A percentile compares a stretch with the other conserved stretches of the same genome.
Evolutionary conservation across 1,140 invertebrate genomes (phyloP).

Genomic region (Neocloeon triangulifer): DNA sequence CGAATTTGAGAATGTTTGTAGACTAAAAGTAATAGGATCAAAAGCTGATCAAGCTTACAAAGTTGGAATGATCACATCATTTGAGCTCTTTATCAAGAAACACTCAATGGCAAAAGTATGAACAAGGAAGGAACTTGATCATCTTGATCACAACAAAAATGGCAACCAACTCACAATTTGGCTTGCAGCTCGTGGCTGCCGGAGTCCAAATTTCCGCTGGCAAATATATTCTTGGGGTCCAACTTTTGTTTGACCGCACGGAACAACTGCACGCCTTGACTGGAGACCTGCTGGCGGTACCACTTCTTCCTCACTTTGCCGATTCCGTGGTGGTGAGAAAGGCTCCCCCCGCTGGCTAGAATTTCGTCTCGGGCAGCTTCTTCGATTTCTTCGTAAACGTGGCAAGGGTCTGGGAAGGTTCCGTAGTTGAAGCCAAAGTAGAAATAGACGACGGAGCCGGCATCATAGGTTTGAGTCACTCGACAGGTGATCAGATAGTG

Average conservation of each 20-base stretch:
- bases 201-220: conserved; percentile 26
- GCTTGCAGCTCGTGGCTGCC: too few species aligned
- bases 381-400: conserved; percentile 54
- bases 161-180: too few species aligned
- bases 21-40: too few species aligned
- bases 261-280: conserved; percentile 25
- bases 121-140: too few species aligned
- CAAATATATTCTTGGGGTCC: conserved; percentile 40
- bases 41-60: too few species aligned
- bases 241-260: conserved; percentile 29
- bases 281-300: conserved; percentile 19
- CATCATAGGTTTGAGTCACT: conserved; percentile 92
- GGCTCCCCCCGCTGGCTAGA: conserved; percentile 32
- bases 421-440: conserved; percentile 83
- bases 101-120: too few species aligned
- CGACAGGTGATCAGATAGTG: conserved; percentile 52
- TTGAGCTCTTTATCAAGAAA: too few species aligned
- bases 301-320: conserved; percentile 36
- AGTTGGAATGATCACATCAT: too few species aligned
- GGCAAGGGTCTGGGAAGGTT: conserved; percentile 43
- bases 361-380: conserved; percentile 34
- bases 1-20: too few species aligned
- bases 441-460: conserved; percentile 93
- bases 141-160: too few species aligned
- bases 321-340: conserved; percentile 40